A percentile compares a stretch with the other conserved stretches of the same genome.
Evolutionary conservation across 2,888 invertebrate genomes (phyloP).

Genomic region (Cordilura impudica): DNA sequence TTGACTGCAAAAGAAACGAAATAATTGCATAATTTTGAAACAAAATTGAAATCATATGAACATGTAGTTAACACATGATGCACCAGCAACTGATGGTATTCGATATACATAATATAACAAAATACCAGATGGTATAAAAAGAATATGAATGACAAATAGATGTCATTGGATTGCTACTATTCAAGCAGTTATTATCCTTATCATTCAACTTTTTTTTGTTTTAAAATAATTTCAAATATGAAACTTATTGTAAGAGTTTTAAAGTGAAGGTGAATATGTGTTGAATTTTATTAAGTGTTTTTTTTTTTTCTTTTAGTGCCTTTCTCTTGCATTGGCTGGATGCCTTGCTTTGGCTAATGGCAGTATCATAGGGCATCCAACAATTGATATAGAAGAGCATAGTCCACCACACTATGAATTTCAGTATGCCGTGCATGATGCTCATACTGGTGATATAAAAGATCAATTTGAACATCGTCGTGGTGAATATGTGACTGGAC

Average conservation of each 20-base stretch:
- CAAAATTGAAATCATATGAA: conserved; percentile 43
- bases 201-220: conserved; percentile 17
- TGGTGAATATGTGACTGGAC: conserved; percentile 76
- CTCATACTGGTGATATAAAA: conserved; percentile 77
- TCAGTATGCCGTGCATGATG: conserved; percentile 76
- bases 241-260: conserved; percentile 60
- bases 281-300: conserved; percentile 1
- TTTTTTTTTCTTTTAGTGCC: conserved; percentile 60
- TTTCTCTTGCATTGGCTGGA: conserved; percentile 65
- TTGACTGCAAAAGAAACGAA: conserved; percentile 25
- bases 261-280: neutral
- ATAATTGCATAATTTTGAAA: conserved; percentile 52
- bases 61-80: conserved; percentile 17
- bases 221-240: conserved; percentile 51
- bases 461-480: conserved; percentile 77
- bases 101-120: conserved; percentile 14
- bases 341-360: conserved; percentile 38
- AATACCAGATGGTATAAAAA: conserved; percentile 43
- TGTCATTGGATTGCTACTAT: conserved; percentile 51
- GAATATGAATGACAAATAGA: conserved; percentile 19
- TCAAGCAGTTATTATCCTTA: conserved; percentile 48
- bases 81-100: conserved; percentile 15
- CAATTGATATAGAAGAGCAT: conserved; percentile 64
- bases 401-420: conserved; percentile 76
- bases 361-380: conserved; percentile 55